Evolutionary conservation across 2,113 vertebrate species (phyloP).

Genomic region (Diphyllodes magnificus): DNA sequence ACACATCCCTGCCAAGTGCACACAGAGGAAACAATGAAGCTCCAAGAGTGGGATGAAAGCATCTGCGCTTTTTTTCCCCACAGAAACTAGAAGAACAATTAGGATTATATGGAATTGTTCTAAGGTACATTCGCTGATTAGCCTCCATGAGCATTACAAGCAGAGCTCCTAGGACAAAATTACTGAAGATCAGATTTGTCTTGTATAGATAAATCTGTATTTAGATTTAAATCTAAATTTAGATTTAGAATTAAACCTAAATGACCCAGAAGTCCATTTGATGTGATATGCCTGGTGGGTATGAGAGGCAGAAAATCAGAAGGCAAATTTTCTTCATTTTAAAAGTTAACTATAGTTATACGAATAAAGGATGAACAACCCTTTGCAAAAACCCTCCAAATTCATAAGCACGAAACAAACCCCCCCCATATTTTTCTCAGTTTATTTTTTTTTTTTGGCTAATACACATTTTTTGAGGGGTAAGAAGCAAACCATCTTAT

Average conservation of each 20-base stretch:
- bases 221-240: not conserved
- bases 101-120: not conserved
- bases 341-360: not conserved
- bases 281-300: not conserved
- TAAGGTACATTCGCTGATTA: not conserved
- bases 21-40: not conserved
- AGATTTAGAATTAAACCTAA: not conserved
- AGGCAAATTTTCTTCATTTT: not conserved
- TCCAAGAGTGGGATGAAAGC: not conserved
- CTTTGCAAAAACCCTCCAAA: not conserved
- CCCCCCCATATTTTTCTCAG: fast-evolving
- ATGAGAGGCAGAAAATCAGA: not conserved
- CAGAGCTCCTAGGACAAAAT: not conserved
- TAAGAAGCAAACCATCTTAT: not conserved
- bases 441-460: too few relatives aligned
- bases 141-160: not conserved
- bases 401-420: not conserved
- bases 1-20: not conserved
- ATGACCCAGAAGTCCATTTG: not conserved
- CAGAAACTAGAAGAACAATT: not conserved
- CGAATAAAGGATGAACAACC: not conserved
- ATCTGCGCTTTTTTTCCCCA: not conserved
- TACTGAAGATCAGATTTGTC: not conserved
- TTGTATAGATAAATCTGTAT: not conserved
- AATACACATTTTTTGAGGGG: not conserved